phyloP scores from a whole-genome alignment of 2,888 invertebrate species.

The Diabrotica balteata region DNA sequence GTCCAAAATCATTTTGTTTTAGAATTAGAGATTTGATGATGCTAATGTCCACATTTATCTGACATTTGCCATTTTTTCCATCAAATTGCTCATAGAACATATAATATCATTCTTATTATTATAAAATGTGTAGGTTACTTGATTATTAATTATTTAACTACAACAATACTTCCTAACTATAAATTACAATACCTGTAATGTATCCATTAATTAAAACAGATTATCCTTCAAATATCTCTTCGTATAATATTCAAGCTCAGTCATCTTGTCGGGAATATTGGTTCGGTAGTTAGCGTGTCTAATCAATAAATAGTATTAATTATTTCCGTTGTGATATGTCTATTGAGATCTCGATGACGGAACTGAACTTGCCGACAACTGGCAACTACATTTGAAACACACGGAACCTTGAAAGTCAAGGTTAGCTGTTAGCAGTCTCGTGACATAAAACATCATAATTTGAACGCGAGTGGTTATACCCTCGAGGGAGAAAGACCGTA shows the following conservation, averaged over 20 bases:
- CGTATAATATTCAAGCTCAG: slow-evolving; percentile 3
- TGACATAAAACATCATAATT: not conserved
- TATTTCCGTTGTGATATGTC: slow-evolving; percentile 6
- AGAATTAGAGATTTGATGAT: no score
- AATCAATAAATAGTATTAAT: slow-evolving; percentile 3
- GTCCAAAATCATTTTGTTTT: no score
- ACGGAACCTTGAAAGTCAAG: slow-evolving; percentile 11
- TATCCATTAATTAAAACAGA: not conserved
- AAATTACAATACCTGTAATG: no score
- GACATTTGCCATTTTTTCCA: no score
- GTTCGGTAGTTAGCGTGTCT: not conserved
- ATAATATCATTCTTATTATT: no score
- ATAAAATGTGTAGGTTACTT: no score
- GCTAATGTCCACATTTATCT: no score
- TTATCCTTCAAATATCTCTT: slow-evolving; percentile 2
- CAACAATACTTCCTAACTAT: no score
- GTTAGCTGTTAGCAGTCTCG: not conserved
- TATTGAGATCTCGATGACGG: not conserved
- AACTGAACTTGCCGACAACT: slow-evolving; percentile 2
- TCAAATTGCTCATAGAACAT: no score
- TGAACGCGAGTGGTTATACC: no score
- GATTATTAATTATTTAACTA: no score
- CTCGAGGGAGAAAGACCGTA: not conserved
- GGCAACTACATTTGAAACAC: not conserved
- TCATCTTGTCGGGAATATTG: not conserved